Evolutionary conservation across 2,113 vertebrate genomes (phyloP).

Genomic region (Anolis sagrei): DNA sequence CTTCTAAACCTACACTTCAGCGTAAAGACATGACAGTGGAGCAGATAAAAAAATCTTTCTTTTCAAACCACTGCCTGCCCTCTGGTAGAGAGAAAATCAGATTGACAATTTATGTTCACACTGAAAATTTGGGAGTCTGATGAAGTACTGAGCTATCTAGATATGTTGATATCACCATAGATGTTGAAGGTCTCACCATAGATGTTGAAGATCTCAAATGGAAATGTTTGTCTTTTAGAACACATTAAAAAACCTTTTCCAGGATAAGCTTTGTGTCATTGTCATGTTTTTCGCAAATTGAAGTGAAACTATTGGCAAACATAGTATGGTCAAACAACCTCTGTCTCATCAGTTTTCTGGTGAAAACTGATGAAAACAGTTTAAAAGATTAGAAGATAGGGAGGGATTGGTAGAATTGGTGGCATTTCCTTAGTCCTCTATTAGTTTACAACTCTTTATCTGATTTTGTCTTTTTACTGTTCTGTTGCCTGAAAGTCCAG

Average conservation of each 20-base stretch:
- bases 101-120: too few species aligned
- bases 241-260: neutral
- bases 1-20: too few species aligned
- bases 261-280: neutral
- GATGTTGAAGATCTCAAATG: neutral
- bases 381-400: neutral
- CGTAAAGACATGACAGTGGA: too few species aligned
- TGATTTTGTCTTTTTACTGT: slow-evolving; percentile 11
- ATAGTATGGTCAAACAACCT: neutral
- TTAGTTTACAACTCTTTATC: neutral
- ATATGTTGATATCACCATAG: too few species aligned
- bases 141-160: too few species aligned
- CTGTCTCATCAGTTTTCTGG: neutral
- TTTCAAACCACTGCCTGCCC: too few species aligned
- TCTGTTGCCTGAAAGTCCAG: neutral
- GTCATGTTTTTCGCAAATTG: neutral
- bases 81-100: too few species aligned
- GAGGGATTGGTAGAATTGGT: neutral
- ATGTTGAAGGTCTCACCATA: too few species aligned
- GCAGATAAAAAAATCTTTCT: too few species aligned
- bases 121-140: too few species aligned
- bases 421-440: fast-evolving
- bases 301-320: neutral
- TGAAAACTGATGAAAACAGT: too few species aligned
- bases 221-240: too few species aligned